Evolutionary conservation across 2,113 vertebrate genomes (phyloP), one percentile per base, ranked within the genome.

Genomic region (Alosa alosa): DNA sequence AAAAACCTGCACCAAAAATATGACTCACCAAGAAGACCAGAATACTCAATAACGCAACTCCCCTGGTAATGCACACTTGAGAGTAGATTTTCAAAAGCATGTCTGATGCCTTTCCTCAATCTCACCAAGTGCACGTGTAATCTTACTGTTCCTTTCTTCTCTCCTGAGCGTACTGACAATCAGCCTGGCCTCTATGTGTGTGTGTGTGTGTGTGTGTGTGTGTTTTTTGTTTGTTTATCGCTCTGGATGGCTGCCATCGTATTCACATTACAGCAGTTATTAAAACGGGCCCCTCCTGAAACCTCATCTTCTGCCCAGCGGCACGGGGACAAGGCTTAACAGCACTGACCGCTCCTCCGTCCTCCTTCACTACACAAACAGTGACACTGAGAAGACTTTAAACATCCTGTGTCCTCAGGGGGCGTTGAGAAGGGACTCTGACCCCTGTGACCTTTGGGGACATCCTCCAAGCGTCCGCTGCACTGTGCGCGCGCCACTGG

Each of bases 11-110:
- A 36, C 64, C 64, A 10, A 72, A 72, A 72, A 72, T 15, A 72
- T 36, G 31, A 31, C 25, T 72, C 64, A 9, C 64, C 8, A 13
- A 31, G 25, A 72, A 72, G 31, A 64, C n/a, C 60, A n/a, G 60
- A 25, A 25, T 9, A 8, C 25, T 11, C n/a, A 36, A 72, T 31
- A 72, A 13, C 15, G 2, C 31, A 72, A 72, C 64, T 72, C 25
- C 25, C 64, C 25, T 72, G 64, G 25, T 72, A 72, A 72, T 72
- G 64, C 64, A 72, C n/a, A 31, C 25, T 72, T 72, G 64, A 72
- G n/a, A 36, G 64, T 1, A 72, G 64, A 36, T 72, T 72, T 31
- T 31, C 25, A 0, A 72, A 72, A 72, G 15, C 25, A 9, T 10
- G 25, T 31, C 9, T 72, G n/a, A 72, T 31, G 10, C 9, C 3